Evolutionary conservation across 2,113 vertebrate genomes (phyloP).

Genomic region (Eleginops maclovinus): DNA sequence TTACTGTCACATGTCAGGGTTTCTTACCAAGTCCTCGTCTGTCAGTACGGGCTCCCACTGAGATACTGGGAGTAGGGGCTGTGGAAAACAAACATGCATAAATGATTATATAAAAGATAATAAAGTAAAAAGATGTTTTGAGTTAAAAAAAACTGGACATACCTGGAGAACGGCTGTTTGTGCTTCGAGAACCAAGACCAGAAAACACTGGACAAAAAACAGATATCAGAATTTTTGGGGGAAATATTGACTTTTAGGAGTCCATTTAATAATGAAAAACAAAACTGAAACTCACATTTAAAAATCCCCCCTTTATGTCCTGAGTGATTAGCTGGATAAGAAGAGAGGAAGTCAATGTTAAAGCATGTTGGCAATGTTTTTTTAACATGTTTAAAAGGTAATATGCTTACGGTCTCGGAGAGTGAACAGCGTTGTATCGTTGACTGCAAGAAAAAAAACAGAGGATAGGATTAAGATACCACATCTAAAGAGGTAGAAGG

Average conservation of each 20-base stretch:
- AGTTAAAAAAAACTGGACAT: not conserved
- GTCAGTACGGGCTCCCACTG: slow-evolving; percentile 62
- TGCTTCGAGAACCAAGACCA: slow-evolving; percentile 60
- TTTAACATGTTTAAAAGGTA: not conserved
- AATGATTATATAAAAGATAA: not conserved
- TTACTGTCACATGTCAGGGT: not conserved
- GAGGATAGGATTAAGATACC: not conserved
- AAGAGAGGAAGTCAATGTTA: not conserved
- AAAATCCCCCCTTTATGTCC: slow-evolving; percentile 63
- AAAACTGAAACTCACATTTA: slow-evolving; percentile 75
- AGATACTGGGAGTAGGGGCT: slow-evolving; percentile 61
- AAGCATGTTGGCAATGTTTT: not conserved
- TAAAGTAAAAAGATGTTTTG: not conserved
- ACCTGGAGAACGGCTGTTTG: slow-evolving; percentile 64
- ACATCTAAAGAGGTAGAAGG: not conserved
- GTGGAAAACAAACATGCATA: not conserved
- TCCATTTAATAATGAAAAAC: not conserved
- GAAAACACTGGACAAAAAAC: slow-evolving; percentile 70
- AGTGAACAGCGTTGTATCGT: slow-evolving; percentile 73
- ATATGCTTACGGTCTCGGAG: slow-evolving; percentile 70
- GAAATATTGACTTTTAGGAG: not conserved
- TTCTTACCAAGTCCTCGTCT: slow-evolving; percentile 61
- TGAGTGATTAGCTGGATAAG: slow-evolving; percentile 45
- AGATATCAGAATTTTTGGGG: not conserved
- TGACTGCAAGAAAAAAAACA: slow-evolving; percentile 70